These are phyloP conservation scores for Hassar affinis DNA, from an alignment of 2,113 vertebrate genomes.

Conservation along the genomic window DNA sequence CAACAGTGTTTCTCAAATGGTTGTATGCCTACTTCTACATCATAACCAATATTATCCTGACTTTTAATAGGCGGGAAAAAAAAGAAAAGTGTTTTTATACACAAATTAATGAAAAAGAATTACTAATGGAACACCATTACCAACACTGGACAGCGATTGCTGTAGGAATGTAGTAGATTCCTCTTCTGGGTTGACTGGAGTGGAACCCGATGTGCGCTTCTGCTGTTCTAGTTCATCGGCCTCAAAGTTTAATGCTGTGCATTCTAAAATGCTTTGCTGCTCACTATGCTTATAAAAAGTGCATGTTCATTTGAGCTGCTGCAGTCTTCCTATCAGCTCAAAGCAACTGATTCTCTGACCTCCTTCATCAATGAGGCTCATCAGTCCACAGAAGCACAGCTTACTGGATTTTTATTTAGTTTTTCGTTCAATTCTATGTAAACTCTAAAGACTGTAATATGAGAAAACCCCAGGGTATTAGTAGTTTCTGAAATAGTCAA, in stretches of 20 bases:
- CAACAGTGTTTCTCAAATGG: background rate
- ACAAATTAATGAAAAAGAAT: background rate
- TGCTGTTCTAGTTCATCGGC: background rate
- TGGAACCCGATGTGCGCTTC: background rate
- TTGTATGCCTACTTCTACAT: background rate
- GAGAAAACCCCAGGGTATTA: background rate
- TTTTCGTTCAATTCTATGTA: background rate
- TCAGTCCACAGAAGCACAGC: background rate
- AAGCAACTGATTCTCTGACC: background rate
- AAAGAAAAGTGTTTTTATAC: background rate
- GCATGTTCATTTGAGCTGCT: background rate
- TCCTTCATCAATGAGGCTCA: background rate
- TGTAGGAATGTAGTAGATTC: background rate
- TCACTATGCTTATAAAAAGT: background rate
- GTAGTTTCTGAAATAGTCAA: background rate
- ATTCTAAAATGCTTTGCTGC: background rate
- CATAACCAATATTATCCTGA: background rate
- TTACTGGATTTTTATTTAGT: background rate
- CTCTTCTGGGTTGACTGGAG: background rate
- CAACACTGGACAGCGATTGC: background rate
- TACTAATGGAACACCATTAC: background rate
- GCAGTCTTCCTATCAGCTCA: background rate
- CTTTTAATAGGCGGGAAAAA: background rate
- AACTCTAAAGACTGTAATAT: background rate
- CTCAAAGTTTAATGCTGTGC: background rate